Base-by-base conservation (phyloP, 2,888 invertebrate genomes). In the Hypena proboscidalis region DNA sequence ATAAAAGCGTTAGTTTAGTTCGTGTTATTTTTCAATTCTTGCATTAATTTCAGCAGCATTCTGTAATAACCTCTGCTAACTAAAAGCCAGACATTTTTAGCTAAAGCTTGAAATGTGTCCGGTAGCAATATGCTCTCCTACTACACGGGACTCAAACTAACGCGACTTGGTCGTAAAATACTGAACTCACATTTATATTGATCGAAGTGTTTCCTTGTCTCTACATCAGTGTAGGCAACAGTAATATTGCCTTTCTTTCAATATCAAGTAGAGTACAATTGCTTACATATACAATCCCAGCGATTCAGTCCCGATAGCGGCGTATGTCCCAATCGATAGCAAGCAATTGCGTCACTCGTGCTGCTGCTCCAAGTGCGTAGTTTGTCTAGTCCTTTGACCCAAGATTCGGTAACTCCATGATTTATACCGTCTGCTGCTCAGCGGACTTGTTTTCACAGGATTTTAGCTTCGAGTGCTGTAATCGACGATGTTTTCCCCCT, bases 361-460 rank as follows among this genome's bases (percentile, higher is more conserved):
- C 53, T 45, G 56, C 53, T 45, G 52, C 54, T 35, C 32, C 53
- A 65, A 75, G 58, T 79, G 74, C 79, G 76, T 80, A 77, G 73
- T 71, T 72, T 54, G 72, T 69, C 54, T 65, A 67, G 80, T 81
- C 77, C 72, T 74, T 80, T 81, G 78, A 83, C 77, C 81, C 68
- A 70, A 50, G 64, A 62, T 57, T 57, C 36, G 46, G 43, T 44
- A 52, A 40, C 44, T 21, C 35, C 31, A 50, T 57, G 53, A 66
- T 61, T 61, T 55, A 57, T 61, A 37, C 52, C 56, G 64, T 68
- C 64, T 64, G 45, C 52, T 47, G 36, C 50, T 44, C 47, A 49
- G 46, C 38, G 45, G 50, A 50, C 40, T 44, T 29, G 25, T n/a
- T n/a, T 15, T 25, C 10, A 9, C 21, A 2, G 10, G 9, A 1